These are phyloP conservation scores for Cotesia chilonis DNA, from an alignment of 1,140 invertebrate species.

Conservation along the genomic window DNA sequence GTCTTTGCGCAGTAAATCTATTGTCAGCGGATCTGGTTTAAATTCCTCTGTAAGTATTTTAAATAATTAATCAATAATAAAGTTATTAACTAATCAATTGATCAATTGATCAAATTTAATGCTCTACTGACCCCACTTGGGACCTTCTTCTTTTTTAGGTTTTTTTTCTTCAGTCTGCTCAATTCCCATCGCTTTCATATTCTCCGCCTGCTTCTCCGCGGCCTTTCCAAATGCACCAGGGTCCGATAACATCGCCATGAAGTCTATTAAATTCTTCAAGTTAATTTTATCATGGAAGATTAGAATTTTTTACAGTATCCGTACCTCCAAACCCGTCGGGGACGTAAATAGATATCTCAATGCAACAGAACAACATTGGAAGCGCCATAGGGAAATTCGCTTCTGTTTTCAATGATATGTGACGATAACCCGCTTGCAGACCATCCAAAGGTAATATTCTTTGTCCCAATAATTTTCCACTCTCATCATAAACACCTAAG, in stretches of 20 bases:
- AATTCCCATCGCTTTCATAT: slow-evolving; percentile 72
- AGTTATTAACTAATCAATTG: background rate
- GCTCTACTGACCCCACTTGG: slow-evolving; percentile 34
- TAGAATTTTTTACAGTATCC: background rate
- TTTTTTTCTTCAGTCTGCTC: slow-evolving; percentile 61
- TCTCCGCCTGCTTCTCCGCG: slow-evolving; percentile 78
- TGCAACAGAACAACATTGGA: slow-evolving; percentile 99
- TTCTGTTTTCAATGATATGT: slow-evolving; percentile 97
- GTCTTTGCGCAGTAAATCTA: slow-evolving; percentile 87
- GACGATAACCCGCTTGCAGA: slow-evolving; percentile 95
- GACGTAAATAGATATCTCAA: slow-evolving; percentile 99
- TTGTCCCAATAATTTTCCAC: slow-evolving; percentile 95
- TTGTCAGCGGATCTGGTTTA: slow-evolving; percentile 87
- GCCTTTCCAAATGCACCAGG: slow-evolving; percentile 88
- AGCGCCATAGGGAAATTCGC: slow-evolving; percentile 99
- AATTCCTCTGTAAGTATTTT: slow-evolving; percentile 63
- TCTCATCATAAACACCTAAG: slow-evolving; percentile 93
- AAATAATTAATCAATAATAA: slow-evolving; percentile 28
- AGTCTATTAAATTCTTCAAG: slow-evolving; percentile 71
- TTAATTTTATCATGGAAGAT: slow-evolving; percentile 4
- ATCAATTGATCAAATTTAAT: slow-evolving; percentile 10
- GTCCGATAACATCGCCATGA: slow-evolving; percentile 97
- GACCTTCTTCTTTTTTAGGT: slow-evolving; percentile 63
- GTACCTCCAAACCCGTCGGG: slow-evolving; percentile 97
- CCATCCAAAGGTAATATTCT: slow-evolving; percentile 97